Percentiles rank a stretch among this genome's conserved stretches.
phyloP scores from a whole-genome alignment of 2,797 vertebrate species.

The Hybognathus amarus region DNA sequence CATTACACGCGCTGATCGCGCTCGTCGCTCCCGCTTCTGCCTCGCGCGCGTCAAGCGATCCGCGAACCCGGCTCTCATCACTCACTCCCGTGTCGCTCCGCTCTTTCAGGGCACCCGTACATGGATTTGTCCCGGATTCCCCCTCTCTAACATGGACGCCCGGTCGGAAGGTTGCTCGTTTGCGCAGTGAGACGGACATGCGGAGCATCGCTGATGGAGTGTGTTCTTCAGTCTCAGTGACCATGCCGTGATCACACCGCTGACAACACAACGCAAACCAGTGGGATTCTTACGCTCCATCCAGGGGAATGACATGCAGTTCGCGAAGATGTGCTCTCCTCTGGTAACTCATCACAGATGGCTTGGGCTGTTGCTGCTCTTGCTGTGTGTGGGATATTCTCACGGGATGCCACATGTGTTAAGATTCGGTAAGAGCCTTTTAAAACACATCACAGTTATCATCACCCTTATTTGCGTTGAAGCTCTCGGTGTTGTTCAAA shows the following conservation, averaged over 20 bases:
- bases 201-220: conserved; percentile 87
- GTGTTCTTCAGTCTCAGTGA: conserved; percentile 79
- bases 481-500: background rate
- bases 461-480: too few relatives aligned
- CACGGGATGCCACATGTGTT: conserved; percentile 96
- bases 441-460: background rate
- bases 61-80: conserved; percentile 67
- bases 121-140: conserved; percentile 89
- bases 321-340: conserved; percentile 90
- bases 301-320: conserved; percentile 74
- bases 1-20: conserved; percentile 74
- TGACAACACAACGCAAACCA: conserved; percentile 77
- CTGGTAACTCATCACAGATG: conserved; percentile 86
- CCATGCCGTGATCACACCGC: conserved; percentile 92
- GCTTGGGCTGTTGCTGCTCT: conserved; percentile 88
- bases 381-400: conserved; percentile 91
- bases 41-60: conserved; percentile 64
- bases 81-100: conserved; percentile 73
- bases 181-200: conserved; percentile 90
- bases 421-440: conserved; percentile 92
- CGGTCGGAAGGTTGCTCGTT: conserved; percentile 79
- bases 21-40: conserved; percentile 59
- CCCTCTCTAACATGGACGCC: conserved; percentile 91
- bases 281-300: conserved; percentile 80
- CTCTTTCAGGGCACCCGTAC: conserved; percentile 81